Base-by-base conservation (phyloP, 2,888 invertebrate genomes). In the Saturnia pavonia region DNA sequence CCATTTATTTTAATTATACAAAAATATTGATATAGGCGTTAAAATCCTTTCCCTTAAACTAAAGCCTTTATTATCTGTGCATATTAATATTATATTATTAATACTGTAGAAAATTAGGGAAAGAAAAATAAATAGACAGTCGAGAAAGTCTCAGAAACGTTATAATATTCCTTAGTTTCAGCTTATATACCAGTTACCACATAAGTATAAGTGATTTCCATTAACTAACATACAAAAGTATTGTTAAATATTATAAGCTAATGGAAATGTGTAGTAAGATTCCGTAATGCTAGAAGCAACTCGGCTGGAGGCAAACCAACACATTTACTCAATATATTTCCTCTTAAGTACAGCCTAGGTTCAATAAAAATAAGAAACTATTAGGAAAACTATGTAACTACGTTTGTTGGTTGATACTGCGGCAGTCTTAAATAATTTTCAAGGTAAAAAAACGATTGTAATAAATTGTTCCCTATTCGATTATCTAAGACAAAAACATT, bases 181-280 rank as follows among this genome's bases (percentile, higher is more conserved):
- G 25, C 27, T 60, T 60, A 12, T 60, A 60, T 19, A 65, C 40
- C 19, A 65, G 4, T 2, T 11, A 65, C 40, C 19, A 40, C n/a
- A 40, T 34, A 63, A 60, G 60, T n/a, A 6, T 63, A 27, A 60
- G 9, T 27, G 14, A 63, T 65, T 75, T 77, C 78, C 76, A 79
- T 81, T 80, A 77, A 76, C 74, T 69, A 70, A 67, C 65, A 69
- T 77, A 43, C 27, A 67, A 67, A 42, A 25, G 67, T 79, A 76
- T 75, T 75, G 75, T 43, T 25, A 45, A 67, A 67, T 45, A 77
- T 78, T 74, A 77, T 82, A 79, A 84, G 82, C 82, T 85, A 86
- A 87, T 86, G 87, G 87, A 86, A 86, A 79, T 83, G 78, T 78
- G 79, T 81, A 78, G 85, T 85, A 78, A 80, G 75, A 74, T 77